Evolutionary conservation across 2,888 invertebrate genomes (phyloP).

Genomic region (Spilarctia lutea): DNA sequence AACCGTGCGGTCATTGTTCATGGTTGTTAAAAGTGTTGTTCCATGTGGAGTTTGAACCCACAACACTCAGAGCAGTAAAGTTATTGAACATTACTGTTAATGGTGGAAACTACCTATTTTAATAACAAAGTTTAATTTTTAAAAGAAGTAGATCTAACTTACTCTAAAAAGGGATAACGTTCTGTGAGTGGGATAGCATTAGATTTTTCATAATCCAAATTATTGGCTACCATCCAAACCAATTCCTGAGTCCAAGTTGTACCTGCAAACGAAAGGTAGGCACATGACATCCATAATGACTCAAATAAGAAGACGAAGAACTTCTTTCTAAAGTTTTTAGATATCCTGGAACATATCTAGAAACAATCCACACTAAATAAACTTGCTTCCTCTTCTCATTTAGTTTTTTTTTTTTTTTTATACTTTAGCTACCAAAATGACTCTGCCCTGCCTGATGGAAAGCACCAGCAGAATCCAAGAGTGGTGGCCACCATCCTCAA

Average conservation of each 20-base stretch:
- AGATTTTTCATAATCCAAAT: slow-evolving; percentile 88
- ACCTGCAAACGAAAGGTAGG: slow-evolving; percentile 6
- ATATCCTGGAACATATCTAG: background rate
- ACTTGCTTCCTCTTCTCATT: background rate
- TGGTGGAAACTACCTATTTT: background rate
- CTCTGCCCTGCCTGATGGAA: too few species aligned
- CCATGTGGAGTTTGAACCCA: too few species aligned
- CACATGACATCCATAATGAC: background rate
- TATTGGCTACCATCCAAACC: slow-evolving; percentile 89
- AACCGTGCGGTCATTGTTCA: too few species aligned
- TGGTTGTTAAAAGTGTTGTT: too few species aligned
- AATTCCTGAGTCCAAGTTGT: slow-evolving; percentile 88
- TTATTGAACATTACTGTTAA: background rate
- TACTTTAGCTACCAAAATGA: too few species aligned
- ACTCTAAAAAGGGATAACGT: slow-evolving; percentile 21
- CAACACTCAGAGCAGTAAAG: too few species aligned
- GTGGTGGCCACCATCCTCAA: too few species aligned
- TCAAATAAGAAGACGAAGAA: background rate
- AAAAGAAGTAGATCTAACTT: slow-evolving; percentile 1
- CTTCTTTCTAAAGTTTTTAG: background rate
- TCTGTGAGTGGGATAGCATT: slow-evolving; percentile 46
- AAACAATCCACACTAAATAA: background rate
- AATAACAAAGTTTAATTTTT: slow-evolving; percentile 1
- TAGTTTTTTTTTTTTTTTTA: too few species aligned
- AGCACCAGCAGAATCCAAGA: too few species aligned